A percentile compares a stretch with the other conserved stretches of the same genome.
These are phyloP conservation scores for Toxotes jaculatrix DNA, from an alignment of 2,113 vertebrate species.

Conservation along the genomic window DNA sequence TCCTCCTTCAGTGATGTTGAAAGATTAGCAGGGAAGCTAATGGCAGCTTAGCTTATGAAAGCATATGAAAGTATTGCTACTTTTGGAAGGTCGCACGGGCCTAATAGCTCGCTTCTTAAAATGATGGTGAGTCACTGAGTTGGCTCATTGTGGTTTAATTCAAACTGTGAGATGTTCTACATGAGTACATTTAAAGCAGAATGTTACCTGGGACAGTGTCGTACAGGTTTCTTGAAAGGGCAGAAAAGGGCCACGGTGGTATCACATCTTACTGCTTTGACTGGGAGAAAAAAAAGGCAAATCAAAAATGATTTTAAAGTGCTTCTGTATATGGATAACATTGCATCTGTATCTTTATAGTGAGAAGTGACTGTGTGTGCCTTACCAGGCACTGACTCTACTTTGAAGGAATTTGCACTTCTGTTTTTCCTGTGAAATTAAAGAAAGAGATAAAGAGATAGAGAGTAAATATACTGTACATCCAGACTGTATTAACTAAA, in stretches of 20 bases:
- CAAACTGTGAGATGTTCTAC: not conserved
- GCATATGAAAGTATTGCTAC: not conserved
- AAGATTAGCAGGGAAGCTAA: not conserved
- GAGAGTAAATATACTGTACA: not conserved
- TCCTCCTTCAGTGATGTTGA: not conserved
- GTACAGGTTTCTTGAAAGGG: constrained; percentile 92
- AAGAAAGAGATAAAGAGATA: constrained; percentile 15
- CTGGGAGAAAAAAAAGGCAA: constrained; percentile 77
- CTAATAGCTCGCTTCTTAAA: not conserved
- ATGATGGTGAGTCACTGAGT: not conserved
- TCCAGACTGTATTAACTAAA: not conserved
- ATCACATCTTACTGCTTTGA: constrained; percentile 94
- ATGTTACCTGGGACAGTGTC: constrained; percentile 94
- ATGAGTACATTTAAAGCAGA: not conserved
- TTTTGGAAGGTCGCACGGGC: not conserved
- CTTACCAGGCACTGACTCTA: constrained; percentile 94
- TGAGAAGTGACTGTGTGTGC: not conserved
- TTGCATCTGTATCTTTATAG: not conserved
- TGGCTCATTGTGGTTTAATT: too few relatives aligned
- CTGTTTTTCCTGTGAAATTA: constrained; percentile 89
- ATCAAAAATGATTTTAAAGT: not conserved
- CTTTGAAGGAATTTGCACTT: constrained; percentile 96
- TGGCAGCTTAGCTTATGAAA: too few relatives aligned
- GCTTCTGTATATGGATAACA: not conserved
- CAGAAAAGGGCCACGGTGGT: constrained; percentile 93